Evolutionary conservation across 2,113 vertebrate species (phyloP).

Genomic region (Pseudois nayaur): DNA sequence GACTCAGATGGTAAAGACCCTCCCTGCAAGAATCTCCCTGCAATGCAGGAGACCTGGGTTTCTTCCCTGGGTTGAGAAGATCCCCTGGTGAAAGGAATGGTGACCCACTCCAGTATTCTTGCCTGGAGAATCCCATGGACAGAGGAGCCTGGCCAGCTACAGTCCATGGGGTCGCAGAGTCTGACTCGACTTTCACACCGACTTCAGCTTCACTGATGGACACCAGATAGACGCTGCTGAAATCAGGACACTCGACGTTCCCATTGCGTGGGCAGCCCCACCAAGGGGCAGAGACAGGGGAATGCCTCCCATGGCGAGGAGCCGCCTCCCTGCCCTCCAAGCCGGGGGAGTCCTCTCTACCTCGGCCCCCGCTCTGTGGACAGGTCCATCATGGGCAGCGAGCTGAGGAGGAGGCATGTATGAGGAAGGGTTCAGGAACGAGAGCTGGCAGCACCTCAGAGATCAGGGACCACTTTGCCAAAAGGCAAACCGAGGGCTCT

Average conservation of each 20-base stretch:
- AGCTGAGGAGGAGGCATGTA: not conserved
- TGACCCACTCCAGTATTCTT: not conserved
- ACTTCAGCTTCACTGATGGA: not conserved
- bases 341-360: not conserved
- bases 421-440: not conserved
- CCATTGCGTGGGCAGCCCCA: not conserved
- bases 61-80: not conserved
- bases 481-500: not conserved
- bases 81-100: not conserved
- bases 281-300: not conserved
- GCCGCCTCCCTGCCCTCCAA: not conserved
- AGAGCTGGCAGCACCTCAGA: not conserved
- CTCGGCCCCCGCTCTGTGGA: not conserved
- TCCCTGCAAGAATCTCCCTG: not conserved
- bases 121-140: not conserved
- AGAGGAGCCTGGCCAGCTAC: not conserved
- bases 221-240: not conserved
- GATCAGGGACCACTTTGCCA: not conserved
- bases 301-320: fast-evolving
- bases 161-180: not conserved
- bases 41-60: not conserved
- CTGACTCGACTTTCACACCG: not conserved
- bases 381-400: not conserved
- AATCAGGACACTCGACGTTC: not conserved
- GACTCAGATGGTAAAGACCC: not conserved